Evolutionary conservation across 1,140 invertebrate species (phyloP).

Genomic region (Scaptomyza hsui): DNA sequence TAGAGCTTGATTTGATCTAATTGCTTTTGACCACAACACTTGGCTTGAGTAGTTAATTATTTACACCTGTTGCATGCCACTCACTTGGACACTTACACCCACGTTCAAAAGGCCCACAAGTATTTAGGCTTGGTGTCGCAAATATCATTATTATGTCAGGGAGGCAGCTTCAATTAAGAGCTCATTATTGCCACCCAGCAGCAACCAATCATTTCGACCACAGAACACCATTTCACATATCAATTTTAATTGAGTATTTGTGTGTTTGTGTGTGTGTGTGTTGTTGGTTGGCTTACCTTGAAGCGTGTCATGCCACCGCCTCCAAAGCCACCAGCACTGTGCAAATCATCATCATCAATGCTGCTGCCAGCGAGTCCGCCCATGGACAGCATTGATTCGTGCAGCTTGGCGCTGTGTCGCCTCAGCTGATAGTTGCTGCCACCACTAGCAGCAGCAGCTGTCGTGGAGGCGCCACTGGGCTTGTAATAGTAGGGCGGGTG

Average conservation of each 20-base stretch:
- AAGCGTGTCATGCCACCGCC: conserved; percentile 62
- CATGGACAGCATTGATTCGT: conserved; percentile 75
- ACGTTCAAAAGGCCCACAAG: background rate
- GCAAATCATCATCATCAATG: conserved; percentile 66
- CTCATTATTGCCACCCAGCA: conserved; percentile 18
- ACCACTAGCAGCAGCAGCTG: too few species aligned
- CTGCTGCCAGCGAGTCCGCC: conserved; percentile 62
- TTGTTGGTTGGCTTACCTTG: conserved; percentile 59
- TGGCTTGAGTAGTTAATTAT: conserved; percentile 4
- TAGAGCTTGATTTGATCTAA: background rate
- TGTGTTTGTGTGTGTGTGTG: background rate
- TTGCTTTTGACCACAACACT: background rate
- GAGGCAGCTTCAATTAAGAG: conserved; percentile 24
- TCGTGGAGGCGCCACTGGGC: conserved; percentile 28
- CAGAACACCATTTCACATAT: conserved; percentile 20
- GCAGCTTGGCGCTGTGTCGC: conserved; percentile 61
- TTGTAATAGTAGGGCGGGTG: conserved; percentile 75
- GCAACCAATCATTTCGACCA: background rate
- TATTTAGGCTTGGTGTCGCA: conserved; percentile 3
- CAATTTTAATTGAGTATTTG: conserved; percentile 30
- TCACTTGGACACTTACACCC: background rate
- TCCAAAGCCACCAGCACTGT: conserved; percentile 65
- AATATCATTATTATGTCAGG: background rate
- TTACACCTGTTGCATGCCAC: conserved; percentile 39
- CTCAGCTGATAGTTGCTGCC: conserved; percentile 46